phyloP scores from a whole-genome alignment of 1,140 invertebrate species.

The Potamilus streckersoni region DNA sequence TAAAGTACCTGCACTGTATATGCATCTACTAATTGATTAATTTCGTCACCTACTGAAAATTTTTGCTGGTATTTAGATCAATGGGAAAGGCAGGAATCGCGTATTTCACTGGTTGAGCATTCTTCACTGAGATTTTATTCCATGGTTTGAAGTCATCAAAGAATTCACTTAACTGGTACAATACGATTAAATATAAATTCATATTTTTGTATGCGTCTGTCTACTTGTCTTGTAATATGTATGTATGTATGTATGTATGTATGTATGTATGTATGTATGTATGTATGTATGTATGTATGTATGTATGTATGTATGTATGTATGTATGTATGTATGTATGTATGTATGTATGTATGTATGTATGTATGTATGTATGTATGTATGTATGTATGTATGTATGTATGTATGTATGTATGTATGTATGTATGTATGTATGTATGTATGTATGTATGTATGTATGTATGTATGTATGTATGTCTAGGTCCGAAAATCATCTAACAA shows the following conservation, averaged over 20 bases:
- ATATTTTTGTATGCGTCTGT: neutral
- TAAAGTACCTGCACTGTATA: too few species aligned
- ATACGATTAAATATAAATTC: too few species aligned
- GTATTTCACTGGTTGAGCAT: too few species aligned
- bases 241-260: constrained; percentile 12
- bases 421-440: constrained; percentile 15
- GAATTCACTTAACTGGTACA: too few species aligned
- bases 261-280: constrained; percentile 14
- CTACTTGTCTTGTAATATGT: constrained; percentile 3
- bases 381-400: constrained; percentile 13
- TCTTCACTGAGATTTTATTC: too few species aligned
- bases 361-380: constrained; percentile 18
- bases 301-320: constrained; percentile 1
- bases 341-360: neutral
- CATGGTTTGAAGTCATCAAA: too few species aligned
- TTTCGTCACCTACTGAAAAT: too few species aligned
- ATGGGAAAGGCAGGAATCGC: too few species aligned
- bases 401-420: constrained; percentile 14
- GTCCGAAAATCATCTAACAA: too few species aligned
- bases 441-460: constrained; percentile 11
- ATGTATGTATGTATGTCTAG: too few species aligned
- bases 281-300: neutral
- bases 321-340: neutral
- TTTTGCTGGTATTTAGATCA: too few species aligned
- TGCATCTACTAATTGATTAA: too few species aligned